Evolutionary conservation across 2,113 vertebrate species (phyloP), one percentile per base, ranked within the genome.

Genomic region (Gobius niger): DNA sequence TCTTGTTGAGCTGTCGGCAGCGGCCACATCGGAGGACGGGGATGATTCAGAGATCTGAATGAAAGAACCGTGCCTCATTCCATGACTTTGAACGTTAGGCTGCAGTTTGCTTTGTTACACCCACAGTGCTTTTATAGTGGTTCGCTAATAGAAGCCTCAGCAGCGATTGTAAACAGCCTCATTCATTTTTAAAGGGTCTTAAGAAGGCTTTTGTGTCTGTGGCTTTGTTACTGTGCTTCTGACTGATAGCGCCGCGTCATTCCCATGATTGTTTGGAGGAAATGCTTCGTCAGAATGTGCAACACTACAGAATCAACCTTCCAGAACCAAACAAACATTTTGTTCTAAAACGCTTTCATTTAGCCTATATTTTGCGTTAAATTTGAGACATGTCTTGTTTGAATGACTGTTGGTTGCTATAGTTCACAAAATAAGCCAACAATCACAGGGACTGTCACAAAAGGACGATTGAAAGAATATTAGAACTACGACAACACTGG

Each of bases 131-230:
- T 11, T 7, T 49, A 73, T 18, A 57, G 3, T 74, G 24, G 52
- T 54, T 65, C 62, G 53, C 18, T 51, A 16, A 7, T 65, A 16
- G 41, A 53, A 24, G 41, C 15, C 56, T 52, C 61, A 56, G 65
- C 47, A 81, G 11, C 54, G 49, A 0, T 13, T 4, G 70, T 72
- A 77, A 79, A 79, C 76, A 65, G 18, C 67, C 75, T 77, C 70
- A 81, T 81, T 46, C 51, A 83, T 86, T 69, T 79, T 78, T 79
- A 51, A 86, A n/a, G 14, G 65, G 65, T 65, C 68, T 80, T 67
- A 76, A 78, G 24, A 65, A 12, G 7, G 41, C 61, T 63, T 75
- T 68, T 70, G 60, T 41, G n/a, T 65, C 59, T 69, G 49, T 8
- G 34, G n/a, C 19, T 6, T 34, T 76, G 53, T 56, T 77, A 72